phyloP scores from a whole-genome alignment of 2,888 invertebrate genomes.

The Orthonychiurus folsomi region DNA sequence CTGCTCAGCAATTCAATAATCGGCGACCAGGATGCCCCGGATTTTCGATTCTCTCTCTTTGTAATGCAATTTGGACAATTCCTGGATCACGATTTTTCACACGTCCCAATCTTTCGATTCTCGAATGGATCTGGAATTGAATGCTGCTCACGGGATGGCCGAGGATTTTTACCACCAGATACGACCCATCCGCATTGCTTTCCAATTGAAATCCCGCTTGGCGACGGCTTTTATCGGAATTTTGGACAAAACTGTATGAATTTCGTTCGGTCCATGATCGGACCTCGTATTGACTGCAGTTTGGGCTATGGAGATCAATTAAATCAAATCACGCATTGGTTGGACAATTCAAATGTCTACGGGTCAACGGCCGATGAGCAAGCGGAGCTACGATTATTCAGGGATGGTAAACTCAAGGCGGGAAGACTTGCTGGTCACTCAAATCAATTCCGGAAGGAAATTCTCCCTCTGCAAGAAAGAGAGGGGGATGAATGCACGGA shows the following conservation, averaged over 20 bases:
- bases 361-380: slow-evolving; percentile 62
- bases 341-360: slow-evolving; percentile 73
- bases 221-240: slow-evolving; percentile 35
- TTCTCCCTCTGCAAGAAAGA: slow-evolving; percentile 17
- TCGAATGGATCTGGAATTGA: slow-evolving; percentile 39
- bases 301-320: slow-evolving; percentile 64
- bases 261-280: slow-evolving; percentile 61
- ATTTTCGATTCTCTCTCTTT: slow-evolving; percentile 32
- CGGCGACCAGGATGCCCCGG: slow-evolving; percentile 40
- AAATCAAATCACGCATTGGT: slow-evolving; percentile 58
- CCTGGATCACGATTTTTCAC: slow-evolving; percentile 29
- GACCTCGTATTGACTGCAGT: slow-evolving; percentile 55
- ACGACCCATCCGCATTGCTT: slow-evolving; percentile 39
- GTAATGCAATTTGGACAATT: slow-evolving; percentile 39
- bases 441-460: slow-evolving; percentile 5
- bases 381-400: slow-evolving; percentile 56
- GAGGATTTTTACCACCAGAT: slow-evolving; percentile 19
- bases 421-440: background rate
- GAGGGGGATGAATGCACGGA: slow-evolving; percentile 21
- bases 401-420: slow-evolving; percentile 44
- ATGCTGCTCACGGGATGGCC: slow-evolving; percentile 37
- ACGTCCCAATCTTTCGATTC: slow-evolving; percentile 22
- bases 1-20: slow-evolving; percentile 41
- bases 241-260: slow-evolving; percentile 53
- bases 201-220: slow-evolving; percentile 38